Base-by-base conservation (phyloP, 2,797 vertebrate species). In the Manis pentadactyla region DNA sequence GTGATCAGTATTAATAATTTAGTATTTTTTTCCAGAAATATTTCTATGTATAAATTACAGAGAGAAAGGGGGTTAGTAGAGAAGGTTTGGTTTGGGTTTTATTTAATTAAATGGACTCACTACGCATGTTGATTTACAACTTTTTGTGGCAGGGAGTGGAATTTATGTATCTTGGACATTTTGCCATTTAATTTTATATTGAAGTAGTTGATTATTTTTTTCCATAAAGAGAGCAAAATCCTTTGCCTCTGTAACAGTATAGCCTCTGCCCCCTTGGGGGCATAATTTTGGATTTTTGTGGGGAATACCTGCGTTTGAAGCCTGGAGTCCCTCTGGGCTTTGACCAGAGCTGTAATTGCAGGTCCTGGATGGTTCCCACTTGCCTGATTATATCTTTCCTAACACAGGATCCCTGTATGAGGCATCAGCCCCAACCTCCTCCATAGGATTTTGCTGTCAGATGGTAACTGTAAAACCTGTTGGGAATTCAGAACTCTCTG, bases 141-240 rank as follows among this genome's bases (percentile, higher is more conserved):
- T 51, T 87, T 39, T 27, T 64, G 68, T 59, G 37, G 93, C 73
- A 2, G 6, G 1, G 55, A 4, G 10, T 46, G 18, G 21, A 51
- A 14, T 94, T 79, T 53, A 21, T 51, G 63, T 39, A 64, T 55
- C 31, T 2, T 71, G 49, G 21, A 79, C 3, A 37, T 63, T 95
- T 95, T 82, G 12, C 42, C n/a, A 21, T 78, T 84, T 81, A 51
- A 46, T 59, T 87, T 95, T 84, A 21, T 90, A 34, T 31, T n/a
- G 10, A n/a, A 90, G 42, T 25, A 59, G 11, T 71, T 77, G 49
- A 55, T 86, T 37, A 51, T 15, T 29, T 55, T n/a, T 86, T 77
- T 55, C 14, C 34, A 31, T 13, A 39, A 49, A 87, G n/a, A 93
- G 15, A 63, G 73, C 69, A 75, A 39, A 64, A 88, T 23, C 23